These are phyloP conservation scores for Plagiodera versicolora DNA, from an alignment of 2,888 invertebrate species.

Conservation along the genomic window DNA sequence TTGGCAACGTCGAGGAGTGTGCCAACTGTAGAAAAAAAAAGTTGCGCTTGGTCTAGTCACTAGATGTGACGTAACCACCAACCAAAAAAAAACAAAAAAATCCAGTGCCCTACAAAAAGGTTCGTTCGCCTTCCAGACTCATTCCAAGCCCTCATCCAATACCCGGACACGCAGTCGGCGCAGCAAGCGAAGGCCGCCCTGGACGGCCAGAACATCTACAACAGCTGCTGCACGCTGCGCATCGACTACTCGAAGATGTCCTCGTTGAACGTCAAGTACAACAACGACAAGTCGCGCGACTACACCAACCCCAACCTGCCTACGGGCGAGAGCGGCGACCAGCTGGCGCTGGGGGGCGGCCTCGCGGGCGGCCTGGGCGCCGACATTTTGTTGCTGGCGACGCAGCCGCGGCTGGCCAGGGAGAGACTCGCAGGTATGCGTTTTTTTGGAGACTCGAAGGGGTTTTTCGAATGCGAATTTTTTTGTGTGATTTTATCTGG, in stretches of 20 bases:
- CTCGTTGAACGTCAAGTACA: slow-evolving; percentile 98
- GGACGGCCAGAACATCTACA: slow-evolving; percentile 99
- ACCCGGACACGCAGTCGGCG: slow-evolving; percentile 94
- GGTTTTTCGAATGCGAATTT: not conserved
- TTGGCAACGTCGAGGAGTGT: no score
- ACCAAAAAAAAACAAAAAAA: no score
- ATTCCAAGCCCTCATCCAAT: slow-evolving; percentile 99
- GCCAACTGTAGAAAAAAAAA: no score
- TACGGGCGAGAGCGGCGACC: slow-evolving; percentile 87
- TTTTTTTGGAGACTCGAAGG: not conserved
- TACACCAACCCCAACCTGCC: slow-evolving; percentile 98
- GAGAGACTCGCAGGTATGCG: slow-evolving; percentile 58
- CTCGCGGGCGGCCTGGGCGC: slow-evolving; percentile 64
- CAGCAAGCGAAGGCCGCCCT: slow-evolving; percentile 96
- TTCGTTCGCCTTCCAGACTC: slow-evolving; percentile 70
- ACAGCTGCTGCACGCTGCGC: slow-evolving; percentile 97
- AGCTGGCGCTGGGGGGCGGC: slow-evolving; percentile 59
- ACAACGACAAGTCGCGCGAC: slow-evolving; percentile 99
- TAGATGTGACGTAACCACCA: no score
- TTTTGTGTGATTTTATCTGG: no score
- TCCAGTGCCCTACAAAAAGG: no score
- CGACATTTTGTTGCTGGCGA: slow-evolving; percentile 64
- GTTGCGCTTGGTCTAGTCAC: no score
- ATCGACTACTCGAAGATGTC: slow-evolving; percentile 99
- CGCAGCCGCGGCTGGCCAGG: slow-evolving; percentile 57